These are phyloP conservation scores for Zaprionus tsacasi DNA, from an alignment of 1,140 invertebrate genomes.

Conservation along the genomic window DNA sequence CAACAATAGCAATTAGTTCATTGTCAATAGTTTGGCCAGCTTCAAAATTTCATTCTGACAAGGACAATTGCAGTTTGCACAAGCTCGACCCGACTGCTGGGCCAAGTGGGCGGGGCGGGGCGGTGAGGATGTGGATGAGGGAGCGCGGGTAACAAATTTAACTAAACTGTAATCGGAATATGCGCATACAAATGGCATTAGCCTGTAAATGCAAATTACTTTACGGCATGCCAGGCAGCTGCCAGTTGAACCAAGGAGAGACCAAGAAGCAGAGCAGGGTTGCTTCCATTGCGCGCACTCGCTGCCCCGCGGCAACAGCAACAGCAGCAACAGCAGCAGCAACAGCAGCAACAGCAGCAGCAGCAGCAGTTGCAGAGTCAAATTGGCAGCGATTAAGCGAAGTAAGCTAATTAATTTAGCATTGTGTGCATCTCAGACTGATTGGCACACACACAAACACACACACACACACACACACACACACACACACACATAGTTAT, in stretches of 20 bases:
- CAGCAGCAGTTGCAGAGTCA: conserved; percentile 39
- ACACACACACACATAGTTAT: conserved; percentile 3
- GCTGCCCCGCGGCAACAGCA: neutral
- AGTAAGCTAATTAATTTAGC: conserved; percentile 83
- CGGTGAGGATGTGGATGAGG: neutral
- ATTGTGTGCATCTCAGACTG: conserved; percentile 59
- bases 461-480: neutral
- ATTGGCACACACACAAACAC: conserved; percentile 35
- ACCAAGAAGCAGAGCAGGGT: neutral
- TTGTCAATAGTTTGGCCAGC: conserved; percentile 81
- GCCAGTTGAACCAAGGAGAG: conserved; percentile 12
- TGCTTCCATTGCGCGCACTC: neutral
- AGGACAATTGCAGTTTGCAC: conserved; percentile 52
- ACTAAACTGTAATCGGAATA: conserved; percentile 82
- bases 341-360: no score
- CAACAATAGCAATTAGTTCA: conserved; percentile 82
- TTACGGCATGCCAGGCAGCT: conserved; percentile 60
- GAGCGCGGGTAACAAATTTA: conserved; percentile 60
- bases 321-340: no score
- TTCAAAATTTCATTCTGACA: conserved; percentile 73
- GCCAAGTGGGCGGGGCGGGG: neutral
- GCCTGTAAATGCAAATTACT: conserved; percentile 79
- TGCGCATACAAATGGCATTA: conserved; percentile 81
- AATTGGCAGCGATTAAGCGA: conserved; percentile 80
- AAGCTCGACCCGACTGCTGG: neutral